Conservation (phyloP, 2,113 vertebrate genomes). For the Rhinopithecus roxellana region DNA sequence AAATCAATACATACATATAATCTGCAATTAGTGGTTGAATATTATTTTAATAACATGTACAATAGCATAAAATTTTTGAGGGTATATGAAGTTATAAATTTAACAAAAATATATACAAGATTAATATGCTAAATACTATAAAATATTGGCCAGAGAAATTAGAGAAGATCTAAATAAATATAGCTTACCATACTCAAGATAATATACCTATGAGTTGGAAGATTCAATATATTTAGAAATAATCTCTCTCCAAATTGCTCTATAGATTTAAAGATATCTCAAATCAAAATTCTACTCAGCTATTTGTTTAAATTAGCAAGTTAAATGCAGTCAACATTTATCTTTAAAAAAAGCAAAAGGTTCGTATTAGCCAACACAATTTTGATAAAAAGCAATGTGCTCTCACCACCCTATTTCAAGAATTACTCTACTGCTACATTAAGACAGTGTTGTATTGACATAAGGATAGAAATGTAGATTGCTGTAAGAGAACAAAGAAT, state of each 20-base stretch:
- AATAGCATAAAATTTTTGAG: neutral
- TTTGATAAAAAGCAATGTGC: neutral
- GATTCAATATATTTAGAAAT: neutral
- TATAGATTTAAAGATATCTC: neutral
- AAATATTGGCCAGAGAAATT: neutral
- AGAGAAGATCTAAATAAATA: neutral
- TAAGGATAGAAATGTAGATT: too few species aligned
- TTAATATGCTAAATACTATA: neutral
- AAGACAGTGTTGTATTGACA: too few species aligned
- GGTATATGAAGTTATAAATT: neutral
- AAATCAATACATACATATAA: neutral
- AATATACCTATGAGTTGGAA: neutral
- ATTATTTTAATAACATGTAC: neutral
- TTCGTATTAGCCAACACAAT: neutral
- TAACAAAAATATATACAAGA: neutral
- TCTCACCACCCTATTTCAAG: too few species aligned
- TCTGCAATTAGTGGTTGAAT: neutral
- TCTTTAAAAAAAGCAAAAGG: neutral
- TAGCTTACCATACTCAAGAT: neutral
- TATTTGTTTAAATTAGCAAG: neutral
- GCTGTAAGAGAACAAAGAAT: neutral
- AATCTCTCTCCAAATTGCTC: neutral
- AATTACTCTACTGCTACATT: too few species aligned
- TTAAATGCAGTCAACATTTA: neutral
- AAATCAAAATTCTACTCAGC: neutral